phyloP scores from a whole-genome alignment of 2,113 vertebrate species.

The Neodontobutis hainanensis region DNA sequence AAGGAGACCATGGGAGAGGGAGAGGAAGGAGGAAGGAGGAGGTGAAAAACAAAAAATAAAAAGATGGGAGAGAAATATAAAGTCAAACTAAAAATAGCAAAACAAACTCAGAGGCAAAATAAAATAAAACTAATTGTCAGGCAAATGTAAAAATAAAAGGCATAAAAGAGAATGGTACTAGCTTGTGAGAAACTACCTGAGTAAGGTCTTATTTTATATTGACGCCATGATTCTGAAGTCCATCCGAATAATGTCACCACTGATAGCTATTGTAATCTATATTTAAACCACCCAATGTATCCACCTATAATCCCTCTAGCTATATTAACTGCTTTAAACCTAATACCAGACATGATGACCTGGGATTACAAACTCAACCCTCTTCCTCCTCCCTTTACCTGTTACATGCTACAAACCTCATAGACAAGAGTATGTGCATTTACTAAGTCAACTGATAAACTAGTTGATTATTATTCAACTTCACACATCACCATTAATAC shows the following conservation, averaged over 20 bases:
- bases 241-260: not conserved
- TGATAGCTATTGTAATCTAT: not conserved
- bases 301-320: not conserved
- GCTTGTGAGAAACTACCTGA: not conserved
- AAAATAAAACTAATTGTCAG: slow-evolving; percentile 39
- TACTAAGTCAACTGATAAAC: too few relatives aligned
- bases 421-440: not conserved
- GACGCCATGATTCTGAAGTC: not conserved
- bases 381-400: not conserved
- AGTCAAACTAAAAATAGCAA: slow-evolving; percentile 54
- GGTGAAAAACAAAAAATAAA: slow-evolving; percentile 82
- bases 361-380: not conserved
- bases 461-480: too few relatives aligned
- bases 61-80: slow-evolving; percentile 91
- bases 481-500: too few relatives aligned
- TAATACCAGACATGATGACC: not conserved
- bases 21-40: slow-evolving; percentile 40
- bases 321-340: slow-evolving; percentile 1
- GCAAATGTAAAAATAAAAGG: slow-evolving; percentile 69
- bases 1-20: slow-evolving; percentile 52
- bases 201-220: too few relatives aligned
- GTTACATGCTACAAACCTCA: not conserved
- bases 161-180: slow-evolving; percentile 52
- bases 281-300: not conserved
- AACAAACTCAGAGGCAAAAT: slow-evolving; percentile 60